A percentile compares a stretch with the other conserved stretches of the same genome.
These are phyloP conservation scores for Pharmacophagus antenor DNA, from an alignment of 2,888 invertebrate genomes.

Conservation along the genomic window DNA sequence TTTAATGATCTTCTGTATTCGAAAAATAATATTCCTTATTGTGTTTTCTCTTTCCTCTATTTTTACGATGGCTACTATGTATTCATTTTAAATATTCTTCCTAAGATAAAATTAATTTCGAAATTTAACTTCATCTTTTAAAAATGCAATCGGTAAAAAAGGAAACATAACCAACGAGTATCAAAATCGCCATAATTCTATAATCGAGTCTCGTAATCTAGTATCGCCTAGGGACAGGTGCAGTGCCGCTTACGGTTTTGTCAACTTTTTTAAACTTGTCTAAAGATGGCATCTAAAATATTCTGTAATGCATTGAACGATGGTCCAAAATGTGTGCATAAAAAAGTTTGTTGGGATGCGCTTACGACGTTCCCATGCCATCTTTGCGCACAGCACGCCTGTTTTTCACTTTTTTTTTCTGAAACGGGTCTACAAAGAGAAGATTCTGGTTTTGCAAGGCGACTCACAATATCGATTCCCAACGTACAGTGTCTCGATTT, in stretches of 20 bases:
- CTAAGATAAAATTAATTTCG: neutral
- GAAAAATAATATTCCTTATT: no score
- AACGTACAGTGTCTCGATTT: conserved; percentile 58
- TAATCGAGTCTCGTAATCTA: conserved; percentile 41
- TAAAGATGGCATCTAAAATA: conserved; percentile 43
- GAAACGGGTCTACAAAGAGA: conserved; percentile 73
- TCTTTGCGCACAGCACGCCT: conserved; percentile 61
- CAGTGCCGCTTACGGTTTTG: conserved; percentile 61
- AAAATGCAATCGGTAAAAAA: neutral
- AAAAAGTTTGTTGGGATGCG: conserved; percentile 54
- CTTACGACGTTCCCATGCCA: conserved; percentile 71
- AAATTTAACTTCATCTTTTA: neutral
- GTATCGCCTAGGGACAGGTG: conserved; percentile 66
- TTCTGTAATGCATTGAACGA: conserved; percentile 49
- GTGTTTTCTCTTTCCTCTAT: no score
- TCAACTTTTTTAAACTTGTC: conserved; percentile 50
- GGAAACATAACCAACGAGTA: no score
- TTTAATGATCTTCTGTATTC: no score
- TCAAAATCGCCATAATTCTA: conserved; percentile 27
- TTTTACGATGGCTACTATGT: no score
- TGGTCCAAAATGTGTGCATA: conserved; percentile 45
- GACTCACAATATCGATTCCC: conserved; percentile 67
- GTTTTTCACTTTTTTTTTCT: conserved; percentile 57
- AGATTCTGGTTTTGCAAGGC: conserved; percentile 78
- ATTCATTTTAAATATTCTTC: neutral